Percentiles rank a stretch among this genome's conserved stretches.
phyloP scores from a whole-genome alignment of 2,113 vertebrate species.

The Gavia stellata region DNA sequence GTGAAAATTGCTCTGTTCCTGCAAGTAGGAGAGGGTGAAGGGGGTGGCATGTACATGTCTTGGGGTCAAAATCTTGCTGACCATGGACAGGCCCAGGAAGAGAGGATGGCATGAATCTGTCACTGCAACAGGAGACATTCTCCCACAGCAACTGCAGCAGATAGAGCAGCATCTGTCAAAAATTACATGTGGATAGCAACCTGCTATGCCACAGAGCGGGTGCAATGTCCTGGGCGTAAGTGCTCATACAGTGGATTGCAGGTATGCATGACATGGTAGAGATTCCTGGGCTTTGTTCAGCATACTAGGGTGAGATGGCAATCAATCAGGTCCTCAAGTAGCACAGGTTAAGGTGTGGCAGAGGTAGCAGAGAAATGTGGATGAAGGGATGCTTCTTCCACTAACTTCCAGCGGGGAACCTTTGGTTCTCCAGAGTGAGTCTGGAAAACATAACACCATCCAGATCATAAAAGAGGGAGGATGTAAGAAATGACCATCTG shows the following conservation, averaged over 20 bases:
- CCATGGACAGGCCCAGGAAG: neutral
- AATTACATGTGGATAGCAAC: neutral
- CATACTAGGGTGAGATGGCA: accelerated
- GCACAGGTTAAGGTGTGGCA: neutral
- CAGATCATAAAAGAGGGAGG: neutral
- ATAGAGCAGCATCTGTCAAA: neutral
- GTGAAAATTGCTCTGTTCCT: neutral
- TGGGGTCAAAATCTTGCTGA: neutral
- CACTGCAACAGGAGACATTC: neutral
- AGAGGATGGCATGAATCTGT: neutral
- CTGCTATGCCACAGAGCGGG: neutral
- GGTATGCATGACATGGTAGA: neutral
- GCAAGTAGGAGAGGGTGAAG: neutral
- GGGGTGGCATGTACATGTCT: no score
- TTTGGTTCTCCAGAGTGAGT: neutral
- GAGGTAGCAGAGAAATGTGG: neutral
- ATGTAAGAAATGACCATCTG: neutral
- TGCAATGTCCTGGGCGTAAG: accelerated
- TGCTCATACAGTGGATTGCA: neutral
- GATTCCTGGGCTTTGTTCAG: neutral
- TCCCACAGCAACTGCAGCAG: neutral
- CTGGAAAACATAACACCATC: neutral
- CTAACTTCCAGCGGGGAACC: neutral
- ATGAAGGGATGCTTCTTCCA: neutral
- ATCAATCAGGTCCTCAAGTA: neutral